phyloP scores from a whole-genome alignment of 92 coral and sea anemone species.

The Paragorgia papillata region DNA sequence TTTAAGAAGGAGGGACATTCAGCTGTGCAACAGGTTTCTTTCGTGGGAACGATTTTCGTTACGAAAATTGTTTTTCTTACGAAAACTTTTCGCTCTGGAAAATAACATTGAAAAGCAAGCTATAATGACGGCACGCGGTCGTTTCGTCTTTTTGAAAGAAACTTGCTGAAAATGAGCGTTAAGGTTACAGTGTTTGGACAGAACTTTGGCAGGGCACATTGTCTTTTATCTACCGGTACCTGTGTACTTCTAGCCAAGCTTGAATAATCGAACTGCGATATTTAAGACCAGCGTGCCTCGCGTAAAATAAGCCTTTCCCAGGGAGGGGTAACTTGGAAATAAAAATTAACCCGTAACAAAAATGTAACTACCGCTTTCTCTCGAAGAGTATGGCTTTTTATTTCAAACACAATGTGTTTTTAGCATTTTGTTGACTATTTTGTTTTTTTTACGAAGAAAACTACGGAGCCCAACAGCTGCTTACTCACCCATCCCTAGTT shows the following conservation, averaged over 20 bases:
- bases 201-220: background rate
- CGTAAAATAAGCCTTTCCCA: background rate
- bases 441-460: background rate
- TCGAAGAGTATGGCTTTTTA: too few relatives aligned
- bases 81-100: too few relatives aligned
- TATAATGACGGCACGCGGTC: too few relatives aligned
- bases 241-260: background rate
- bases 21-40: too few relatives aligned
- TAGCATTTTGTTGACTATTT: too few relatives aligned
- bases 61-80: too few relatives aligned
- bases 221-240: background rate
- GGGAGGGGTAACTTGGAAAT: background rate
- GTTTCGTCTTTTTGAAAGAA: background rate
- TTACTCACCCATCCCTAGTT: slow-evolving; percentile 6
- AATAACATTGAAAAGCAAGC: too few relatives aligned
- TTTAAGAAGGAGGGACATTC: too few relatives aligned
- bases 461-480: background rate
- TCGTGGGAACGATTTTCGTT: too few relatives aligned
- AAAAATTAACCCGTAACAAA: too few relatives aligned
- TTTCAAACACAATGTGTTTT: too few relatives aligned
- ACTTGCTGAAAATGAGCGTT: background rate
- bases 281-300: background rate
- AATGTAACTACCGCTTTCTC: too few relatives aligned
- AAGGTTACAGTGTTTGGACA: background rate
- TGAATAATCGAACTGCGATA: background rate